phyloP scores from a whole-genome alignment of 2,888 invertebrate genomes.

The Ormyrus labotus region DNA sequence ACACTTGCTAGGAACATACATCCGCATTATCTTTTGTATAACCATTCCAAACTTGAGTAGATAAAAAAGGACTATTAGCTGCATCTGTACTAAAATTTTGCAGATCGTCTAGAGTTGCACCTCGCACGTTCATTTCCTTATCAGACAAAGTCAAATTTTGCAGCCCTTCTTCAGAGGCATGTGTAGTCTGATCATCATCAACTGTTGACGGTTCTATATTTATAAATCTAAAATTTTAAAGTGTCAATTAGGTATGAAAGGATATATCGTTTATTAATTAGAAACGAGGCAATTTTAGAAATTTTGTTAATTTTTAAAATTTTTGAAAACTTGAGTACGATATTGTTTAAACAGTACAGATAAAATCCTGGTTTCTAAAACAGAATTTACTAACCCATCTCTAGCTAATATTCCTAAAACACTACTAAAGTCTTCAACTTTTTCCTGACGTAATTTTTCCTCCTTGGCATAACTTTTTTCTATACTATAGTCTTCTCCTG shows the following conservation, averaged over 20 bases:
- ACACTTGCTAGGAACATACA: conserved; percentile 6
- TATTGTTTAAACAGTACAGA: too few species aligned
- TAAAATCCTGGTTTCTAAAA: background rate
- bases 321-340: too few species aligned
- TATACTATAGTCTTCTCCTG: conserved; percentile 85
- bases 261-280: too few species aligned
- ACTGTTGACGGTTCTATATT: conserved; percentile 83
- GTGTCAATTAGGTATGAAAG: too few species aligned
- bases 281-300: too few species aligned
- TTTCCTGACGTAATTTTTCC: conserved; percentile 83
- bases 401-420: conserved; percentile 82
- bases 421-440: conserved; percentile 79
- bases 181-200: conserved; percentile 78
- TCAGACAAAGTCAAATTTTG: conserved; percentile 71
- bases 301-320: too few species aligned
- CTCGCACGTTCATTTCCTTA: conserved; percentile 75
- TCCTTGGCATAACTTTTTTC: conserved; percentile 91
- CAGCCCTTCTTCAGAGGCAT: conserved; percentile 73
- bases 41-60: conserved; percentile 70
- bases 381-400: conserved; percentile 79
- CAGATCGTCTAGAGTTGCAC: conserved; percentile 72
- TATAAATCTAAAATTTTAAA: conserved; percentile 76
- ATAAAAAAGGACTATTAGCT: conserved; percentile 66
- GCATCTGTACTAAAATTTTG: conserved; percentile 67
- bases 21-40: conserved; percentile 57